These are phyloP conservation scores for Drosophila colorata DNA, from an alignment of 2,888 invertebrate species.

Conservation along the genomic window DNA sequence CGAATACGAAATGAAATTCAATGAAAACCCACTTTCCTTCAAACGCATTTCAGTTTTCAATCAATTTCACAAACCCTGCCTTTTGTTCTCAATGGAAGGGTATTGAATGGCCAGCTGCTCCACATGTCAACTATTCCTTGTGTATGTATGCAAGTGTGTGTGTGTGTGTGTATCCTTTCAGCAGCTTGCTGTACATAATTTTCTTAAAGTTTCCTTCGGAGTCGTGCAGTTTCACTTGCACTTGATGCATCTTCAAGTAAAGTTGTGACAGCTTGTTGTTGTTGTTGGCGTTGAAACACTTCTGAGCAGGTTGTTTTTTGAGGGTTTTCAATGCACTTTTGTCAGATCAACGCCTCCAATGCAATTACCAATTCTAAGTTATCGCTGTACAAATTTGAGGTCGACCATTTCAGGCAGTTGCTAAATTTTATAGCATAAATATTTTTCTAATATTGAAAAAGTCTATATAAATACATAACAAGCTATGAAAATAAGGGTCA, in stretches of 20 bases:
- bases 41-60: no score
- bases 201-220: slow-evolving; percentile 16
- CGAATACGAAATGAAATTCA: no score
- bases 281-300: slow-evolving; percentile 15
- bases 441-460: not conserved
- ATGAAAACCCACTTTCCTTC: no score
- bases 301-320: slow-evolving; percentile 6
- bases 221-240: slow-evolving; percentile 45
- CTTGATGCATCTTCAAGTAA: slow-evolving; percentile 18
- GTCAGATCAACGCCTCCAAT: slow-evolving; percentile 35
- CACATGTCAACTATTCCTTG: not conserved
- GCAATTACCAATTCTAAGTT: slow-evolving; percentile 1
- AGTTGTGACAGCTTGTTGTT: slow-evolving; percentile 10
- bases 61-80: no score
- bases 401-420: not conserved
- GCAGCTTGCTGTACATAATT: slow-evolving; percentile 4
- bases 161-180: slow-evolving; percentile 1
- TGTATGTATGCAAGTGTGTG: not conserved
- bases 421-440: not conserved
- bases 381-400: not conserved
- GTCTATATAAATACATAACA: not conserved
- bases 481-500: not conserved
- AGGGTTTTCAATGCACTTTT: slow-evolving; percentile 11
- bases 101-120: not conserved
- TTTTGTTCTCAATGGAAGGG: not conserved